A percentile compares a stretch with the other conserved stretches of the same genome.
phyloP scores from a whole-genome alignment of 2,113 vertebrate species.

The Vanacampus margaritifer region DNA sequence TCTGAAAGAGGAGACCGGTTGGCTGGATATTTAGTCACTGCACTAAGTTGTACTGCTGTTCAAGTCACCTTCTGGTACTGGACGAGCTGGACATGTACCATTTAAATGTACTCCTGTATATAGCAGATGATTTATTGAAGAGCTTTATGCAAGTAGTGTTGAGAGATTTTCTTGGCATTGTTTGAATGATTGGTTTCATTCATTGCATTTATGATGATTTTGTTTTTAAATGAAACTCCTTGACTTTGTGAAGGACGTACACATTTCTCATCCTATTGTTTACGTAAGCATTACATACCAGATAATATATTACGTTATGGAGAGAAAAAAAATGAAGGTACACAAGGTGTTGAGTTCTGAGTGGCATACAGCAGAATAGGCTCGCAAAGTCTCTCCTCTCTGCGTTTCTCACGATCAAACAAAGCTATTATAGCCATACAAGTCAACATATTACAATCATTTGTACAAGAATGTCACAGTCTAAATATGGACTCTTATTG shows the following conservation, averaged over 20 bases:
- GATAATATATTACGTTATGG: not conserved
- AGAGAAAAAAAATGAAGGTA: not conserved
- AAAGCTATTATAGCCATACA: constrained; percentile 42
- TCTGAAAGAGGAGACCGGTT: constrained; percentile 14
- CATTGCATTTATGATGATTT: constrained; percentile 20
- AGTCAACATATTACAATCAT: constrained; percentile 38
- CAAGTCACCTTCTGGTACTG: constrained; percentile 24
- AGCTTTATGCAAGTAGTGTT: constrained; percentile 64
- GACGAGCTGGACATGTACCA: constrained; percentile 26
- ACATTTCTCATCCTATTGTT: constrained; percentile 20
- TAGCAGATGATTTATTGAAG: constrained; percentile 63
- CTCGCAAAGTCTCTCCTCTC: not conserved
- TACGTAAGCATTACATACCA: not conserved
- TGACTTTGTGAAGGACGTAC: constrained; percentile 19
- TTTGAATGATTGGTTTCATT: constrained; percentile 25
- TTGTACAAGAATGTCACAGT: constrained; percentile 38
- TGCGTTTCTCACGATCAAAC: constrained; percentile 10
- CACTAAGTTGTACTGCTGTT: constrained; percentile 33
- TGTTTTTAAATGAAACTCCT: constrained; percentile 10
- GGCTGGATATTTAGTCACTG: constrained; percentile 15
- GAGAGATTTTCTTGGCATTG: constrained; percentile 34
- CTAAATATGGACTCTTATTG: constrained; percentile 42
- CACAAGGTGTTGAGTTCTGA: constrained; percentile 8
- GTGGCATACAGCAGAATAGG: constrained; percentile 1
- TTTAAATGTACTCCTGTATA: constrained; percentile 55